Evolutionary conservation across 2,113 vertebrate species (phyloP), one percentile per base, ranked within the genome.

Genomic region (Cranoglanis bouderius): DNA sequence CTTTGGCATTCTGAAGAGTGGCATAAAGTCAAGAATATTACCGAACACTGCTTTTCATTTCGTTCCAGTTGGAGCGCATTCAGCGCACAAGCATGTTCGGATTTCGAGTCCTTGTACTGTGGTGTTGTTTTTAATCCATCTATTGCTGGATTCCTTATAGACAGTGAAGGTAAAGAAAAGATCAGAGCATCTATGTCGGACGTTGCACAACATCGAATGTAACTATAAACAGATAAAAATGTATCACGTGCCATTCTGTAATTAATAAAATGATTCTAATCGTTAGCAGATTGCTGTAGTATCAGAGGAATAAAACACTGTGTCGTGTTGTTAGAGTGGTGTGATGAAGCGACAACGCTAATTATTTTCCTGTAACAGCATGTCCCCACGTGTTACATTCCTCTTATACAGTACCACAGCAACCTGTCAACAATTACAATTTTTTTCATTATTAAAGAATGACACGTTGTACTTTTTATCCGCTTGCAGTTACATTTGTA

Each of bases 131-230:
- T 75, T 40, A 53, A 84, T 59, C 67, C 26, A 16, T 77, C 74
- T 84, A 3, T 32, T 67, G n/a, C 35, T 78, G 57, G 35, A 67
- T 81, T 67, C 43, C 87, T 84, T 57, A 83, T 86, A 21, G 74
- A 75, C 65, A n/a, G 10, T 55, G 46, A 82, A 53, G 80, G 14
- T 49, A 40, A 53, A 55, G 35, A 24, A 43, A 32, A 75, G 38
- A 26, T n/a, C 26, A 51, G 12, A 78, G 72, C 40, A 0, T 24
- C 26, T 13, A 3, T 16, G 24, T 21, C 40, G 35, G 35, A 61
- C 24, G n/a, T 35, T 2, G 32, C 51, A 57, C n/a, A 35, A 55
- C 29, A 0, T 78, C 38, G 38, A 81, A 35, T 21, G 8, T 57
- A 55, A 38, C 80, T 38, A 24, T 21, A 57, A 24, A 82, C 19